Evolutionary conservation across 2,113 vertebrate genomes (phyloP).

Genomic region (Tragelaphus imberbis): DNA sequence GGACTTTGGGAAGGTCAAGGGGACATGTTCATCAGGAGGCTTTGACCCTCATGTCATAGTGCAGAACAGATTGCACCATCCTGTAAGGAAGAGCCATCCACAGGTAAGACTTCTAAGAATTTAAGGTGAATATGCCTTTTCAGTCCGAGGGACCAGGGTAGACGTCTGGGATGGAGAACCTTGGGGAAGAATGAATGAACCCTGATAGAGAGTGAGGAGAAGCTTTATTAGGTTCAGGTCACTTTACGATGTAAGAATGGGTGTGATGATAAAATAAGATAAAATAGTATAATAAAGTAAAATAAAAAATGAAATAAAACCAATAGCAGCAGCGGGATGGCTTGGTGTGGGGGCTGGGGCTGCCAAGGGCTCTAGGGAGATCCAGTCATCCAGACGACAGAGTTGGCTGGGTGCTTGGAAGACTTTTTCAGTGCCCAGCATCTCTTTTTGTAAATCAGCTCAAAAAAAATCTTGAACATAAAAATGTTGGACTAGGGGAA

Average conservation of each 20-base stretch:
- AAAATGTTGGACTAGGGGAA: background rate
- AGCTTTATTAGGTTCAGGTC: background rate
- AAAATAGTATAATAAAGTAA: background rate
- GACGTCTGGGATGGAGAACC: background rate
- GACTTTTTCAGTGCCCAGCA: background rate
- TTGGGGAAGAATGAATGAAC: background rate
- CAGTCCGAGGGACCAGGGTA: background rate
- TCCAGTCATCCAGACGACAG: background rate
- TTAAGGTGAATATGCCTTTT: background rate
- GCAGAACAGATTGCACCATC: background rate
- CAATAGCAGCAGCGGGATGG: rapidly evolving
- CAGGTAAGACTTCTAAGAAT: background rate
- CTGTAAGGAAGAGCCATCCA: background rate
- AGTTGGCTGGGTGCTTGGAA: no score
- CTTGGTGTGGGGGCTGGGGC: no score
- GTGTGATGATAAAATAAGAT: background rate
- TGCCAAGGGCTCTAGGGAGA: background rate
- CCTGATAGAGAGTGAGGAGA: background rate
- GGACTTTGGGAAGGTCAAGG: background rate
- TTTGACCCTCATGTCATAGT: background rate
- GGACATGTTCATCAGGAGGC: background rate
- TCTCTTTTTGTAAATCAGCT: background rate
- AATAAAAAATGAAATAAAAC: background rate
- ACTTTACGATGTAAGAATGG: background rate
- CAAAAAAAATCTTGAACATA: background rate